phyloP scores from a whole-genome alignment of 1,140 invertebrate species.

The Zaprionus davidi region DNA sequence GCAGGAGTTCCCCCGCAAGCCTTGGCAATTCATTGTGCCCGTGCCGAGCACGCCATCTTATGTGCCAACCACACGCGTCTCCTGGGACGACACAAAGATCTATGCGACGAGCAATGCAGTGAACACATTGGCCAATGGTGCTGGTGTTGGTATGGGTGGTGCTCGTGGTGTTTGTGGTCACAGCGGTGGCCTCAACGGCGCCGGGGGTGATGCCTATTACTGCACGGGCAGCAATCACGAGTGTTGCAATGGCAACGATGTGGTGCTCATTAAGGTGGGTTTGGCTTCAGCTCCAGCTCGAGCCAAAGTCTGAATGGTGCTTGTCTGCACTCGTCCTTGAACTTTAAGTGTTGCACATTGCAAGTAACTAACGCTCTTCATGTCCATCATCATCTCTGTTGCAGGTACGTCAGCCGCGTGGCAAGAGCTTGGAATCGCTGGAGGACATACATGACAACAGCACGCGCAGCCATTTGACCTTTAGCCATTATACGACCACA shows the following conservation, averaged over 20 bases:
- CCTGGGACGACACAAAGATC: constrained; percentile 83
- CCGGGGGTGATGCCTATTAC: constrained; percentile 71
- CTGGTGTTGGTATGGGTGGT: not conserved
- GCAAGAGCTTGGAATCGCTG: constrained; percentile 93
- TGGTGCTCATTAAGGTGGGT: constrained; percentile 84
- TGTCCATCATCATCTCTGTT: not conserved
- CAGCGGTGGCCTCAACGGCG: constrained; percentile 27
- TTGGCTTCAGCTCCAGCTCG: not conserved
- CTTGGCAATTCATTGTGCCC: constrained; percentile 77
- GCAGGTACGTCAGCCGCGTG: constrained; percentile 88
- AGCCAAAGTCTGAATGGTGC: constrained; percentile 13
- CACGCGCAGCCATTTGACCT: constrained; percentile 87
- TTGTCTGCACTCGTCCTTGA: constrained; percentile 56
- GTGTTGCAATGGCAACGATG: constrained; percentile 80
- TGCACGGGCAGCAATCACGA: constrained; percentile 82
- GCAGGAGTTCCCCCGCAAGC: constrained; percentile 70
- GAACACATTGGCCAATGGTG: constrained; percentile 23
- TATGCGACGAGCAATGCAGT: constrained; percentile 55
- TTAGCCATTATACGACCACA: constrained; percentile 84
- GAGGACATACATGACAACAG: constrained; percentile 88
- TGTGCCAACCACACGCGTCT: constrained; percentile 81
- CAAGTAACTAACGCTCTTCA: constrained; percentile 21
- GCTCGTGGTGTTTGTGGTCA: constrained; percentile 17
- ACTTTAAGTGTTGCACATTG: constrained; percentile 45
- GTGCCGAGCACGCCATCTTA: constrained; percentile 80